Percentiles rank a stretch among this genome's conserved stretches.
Evolutionary conservation across 2,797 vertebrate species (phyloP).

Genomic region (Macrochelys suwanniensis): DNA sequence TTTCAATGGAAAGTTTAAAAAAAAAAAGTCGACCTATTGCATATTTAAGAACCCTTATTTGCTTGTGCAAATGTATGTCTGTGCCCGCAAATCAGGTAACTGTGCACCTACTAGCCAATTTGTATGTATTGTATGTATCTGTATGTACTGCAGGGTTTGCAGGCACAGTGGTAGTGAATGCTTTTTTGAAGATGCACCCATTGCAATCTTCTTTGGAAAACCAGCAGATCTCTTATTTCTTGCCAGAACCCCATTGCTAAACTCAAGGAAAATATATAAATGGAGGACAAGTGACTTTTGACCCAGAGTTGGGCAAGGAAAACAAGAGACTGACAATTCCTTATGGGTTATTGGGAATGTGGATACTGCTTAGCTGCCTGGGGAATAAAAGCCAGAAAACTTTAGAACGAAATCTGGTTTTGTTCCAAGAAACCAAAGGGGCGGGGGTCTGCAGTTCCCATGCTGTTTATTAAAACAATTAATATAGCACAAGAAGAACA

Average conservation of each 20-base stretch:
- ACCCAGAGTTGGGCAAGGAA: not conserved
- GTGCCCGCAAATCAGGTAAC: not conserved
- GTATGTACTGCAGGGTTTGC: not conserved
- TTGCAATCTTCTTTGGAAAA: not conserved
- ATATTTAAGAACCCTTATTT: not conserved
- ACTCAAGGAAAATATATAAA: not conserved
- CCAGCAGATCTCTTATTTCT: not conserved
- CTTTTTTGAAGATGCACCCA: not conserved
- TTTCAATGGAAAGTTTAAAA: not conserved
- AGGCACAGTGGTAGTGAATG: not conserved
- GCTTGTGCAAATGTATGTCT: not conserved
- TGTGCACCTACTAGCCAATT: not conserved
- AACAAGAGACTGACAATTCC: not conserved
- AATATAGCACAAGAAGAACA: conserved; percentile 60
- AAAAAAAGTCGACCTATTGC: not conserved
- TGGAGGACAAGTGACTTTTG: not conserved
- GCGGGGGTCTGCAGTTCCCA: not conserved
- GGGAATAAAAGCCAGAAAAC: conserved; percentile 15
- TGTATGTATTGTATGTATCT: not conserved
- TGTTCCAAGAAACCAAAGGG: not conserved
- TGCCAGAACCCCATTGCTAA: not conserved
- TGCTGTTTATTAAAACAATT: conserved; percentile 64
- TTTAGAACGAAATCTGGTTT: conserved; percentile 60
- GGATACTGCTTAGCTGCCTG: not conserved
- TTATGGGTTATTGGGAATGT: not conserved